Percentiles rank a stretch among this genome's conserved stretches.
phyloP scores from a whole-genome alignment of 2,797 vertebrate genomes.

The Liparis tanakae region DNA sequence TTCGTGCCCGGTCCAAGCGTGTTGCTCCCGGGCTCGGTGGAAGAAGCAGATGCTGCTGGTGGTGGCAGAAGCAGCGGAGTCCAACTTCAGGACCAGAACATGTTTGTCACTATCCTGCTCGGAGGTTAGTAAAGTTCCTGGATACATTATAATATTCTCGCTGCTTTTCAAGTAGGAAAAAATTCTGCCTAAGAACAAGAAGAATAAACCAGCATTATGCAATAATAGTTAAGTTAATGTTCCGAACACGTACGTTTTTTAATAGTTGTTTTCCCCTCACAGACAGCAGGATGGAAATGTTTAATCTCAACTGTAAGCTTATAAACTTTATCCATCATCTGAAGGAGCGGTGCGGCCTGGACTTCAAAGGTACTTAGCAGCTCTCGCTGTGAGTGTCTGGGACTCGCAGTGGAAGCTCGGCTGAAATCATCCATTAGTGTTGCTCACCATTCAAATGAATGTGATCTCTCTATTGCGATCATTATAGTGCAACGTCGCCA shows the following conservation, averaged over 20 bases:
- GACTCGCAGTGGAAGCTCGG: not conserved
- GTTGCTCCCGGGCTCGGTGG: constrained; percentile 3
- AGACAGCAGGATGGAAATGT: constrained; percentile 74
- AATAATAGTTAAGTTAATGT: not conserved
- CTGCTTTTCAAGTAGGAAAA: not conserved
- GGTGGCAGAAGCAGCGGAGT: not conserved
- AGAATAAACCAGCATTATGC: not conserved
- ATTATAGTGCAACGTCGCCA: not conserved
- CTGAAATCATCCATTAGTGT: not conserved
- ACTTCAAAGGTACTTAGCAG: constrained; percentile 63
- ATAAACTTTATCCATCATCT: constrained; percentile 77
- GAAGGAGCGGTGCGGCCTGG: constrained; percentile 74
- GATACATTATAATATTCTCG: not conserved
- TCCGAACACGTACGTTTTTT: not conserved
- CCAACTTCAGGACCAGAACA: constrained; percentile 37
- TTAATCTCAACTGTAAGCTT: constrained; percentile 80
- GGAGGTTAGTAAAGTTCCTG: constrained; percentile 71
- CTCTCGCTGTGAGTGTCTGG: not conserved
- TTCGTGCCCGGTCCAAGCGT: constrained; percentile 13
- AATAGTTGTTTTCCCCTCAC: constrained; percentile 4
- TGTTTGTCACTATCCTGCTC: constrained; percentile 80
- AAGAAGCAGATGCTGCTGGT: not conserved
- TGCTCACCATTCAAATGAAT: not conserved
- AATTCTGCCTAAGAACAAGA: not conserved
- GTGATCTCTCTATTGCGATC: not conserved